A percentile compares a stretch with the other conserved stretches of the same genome.
Conservation (phyloP, 2,113 vertebrate genomes). For the Trematomus loennbergii region DNA sequence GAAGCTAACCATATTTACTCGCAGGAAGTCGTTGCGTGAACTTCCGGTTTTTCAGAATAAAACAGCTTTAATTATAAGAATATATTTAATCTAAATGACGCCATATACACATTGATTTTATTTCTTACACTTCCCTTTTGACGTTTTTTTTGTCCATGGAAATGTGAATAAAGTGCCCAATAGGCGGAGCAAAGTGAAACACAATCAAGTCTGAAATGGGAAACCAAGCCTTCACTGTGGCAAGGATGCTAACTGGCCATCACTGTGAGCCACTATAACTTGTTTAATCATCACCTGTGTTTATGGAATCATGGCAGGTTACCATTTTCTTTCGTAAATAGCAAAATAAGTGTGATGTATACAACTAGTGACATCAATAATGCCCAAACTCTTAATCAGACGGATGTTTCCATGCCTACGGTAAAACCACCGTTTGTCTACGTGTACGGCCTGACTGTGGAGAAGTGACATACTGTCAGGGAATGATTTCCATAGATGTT, state of each 20-base stretch:
- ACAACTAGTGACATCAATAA: slow-evolving; percentile 27
- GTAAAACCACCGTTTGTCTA: neutral
- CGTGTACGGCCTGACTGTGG: neutral
- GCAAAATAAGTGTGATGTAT: neutral
- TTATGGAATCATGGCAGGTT: neutral
- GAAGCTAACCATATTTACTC: no score
- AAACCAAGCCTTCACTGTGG: slow-evolving; percentile 4
- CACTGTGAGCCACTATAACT: neutral
- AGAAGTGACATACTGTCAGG: slow-evolving; percentile 23
- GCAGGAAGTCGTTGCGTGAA: no score
- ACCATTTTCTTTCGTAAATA: neutral
- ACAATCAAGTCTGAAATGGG: neutral
- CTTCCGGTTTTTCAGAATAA: no score
- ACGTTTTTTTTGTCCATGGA: neutral
- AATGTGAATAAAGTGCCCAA: neutral
- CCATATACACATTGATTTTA: no score
- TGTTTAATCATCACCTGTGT: neutral
- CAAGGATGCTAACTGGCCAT: neutral
- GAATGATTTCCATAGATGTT: no score
- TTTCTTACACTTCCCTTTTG: neutral
- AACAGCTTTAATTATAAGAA: no score
- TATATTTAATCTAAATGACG: no score
- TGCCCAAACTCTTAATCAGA: neutral
- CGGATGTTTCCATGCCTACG: neutral
- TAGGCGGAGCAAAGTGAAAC: neutral